phyloP scores from a whole-genome alignment of 2,113 vertebrate species.

The Prochilodus magdalenae region DNA sequence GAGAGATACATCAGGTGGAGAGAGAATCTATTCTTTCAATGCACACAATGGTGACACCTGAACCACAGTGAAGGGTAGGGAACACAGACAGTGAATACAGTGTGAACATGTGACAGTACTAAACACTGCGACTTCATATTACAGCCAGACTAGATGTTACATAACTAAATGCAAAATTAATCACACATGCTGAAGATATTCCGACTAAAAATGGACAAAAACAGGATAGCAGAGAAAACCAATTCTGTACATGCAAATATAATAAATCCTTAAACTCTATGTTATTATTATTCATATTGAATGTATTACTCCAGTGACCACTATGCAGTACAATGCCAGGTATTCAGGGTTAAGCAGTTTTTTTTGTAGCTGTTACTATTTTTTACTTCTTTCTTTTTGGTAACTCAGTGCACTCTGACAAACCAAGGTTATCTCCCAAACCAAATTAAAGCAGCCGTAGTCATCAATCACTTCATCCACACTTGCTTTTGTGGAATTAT shows the following conservation, averaged over 20 bases:
- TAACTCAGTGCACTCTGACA: constrained; percentile 9
- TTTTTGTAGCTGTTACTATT: no score
- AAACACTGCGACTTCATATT: neutral
- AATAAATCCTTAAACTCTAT: no score
- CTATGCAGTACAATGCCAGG: neutral
- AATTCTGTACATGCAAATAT: neutral
- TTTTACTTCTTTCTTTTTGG: neutral
- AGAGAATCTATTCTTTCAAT: neutral
- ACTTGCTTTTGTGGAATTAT: neutral
- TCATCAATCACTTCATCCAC: constrained; percentile 3
- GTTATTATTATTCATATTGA: no score
- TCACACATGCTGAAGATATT: neutral
- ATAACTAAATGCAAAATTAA: neutral
- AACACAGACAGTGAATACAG: neutral
- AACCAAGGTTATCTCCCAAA: constrained; percentile 28
- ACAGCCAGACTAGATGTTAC: neutral
- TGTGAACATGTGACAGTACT: neutral
- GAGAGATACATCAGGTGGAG: no score
- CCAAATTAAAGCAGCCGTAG: constrained; percentile 1
- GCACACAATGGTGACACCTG: neutral
- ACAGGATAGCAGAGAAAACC: neutral
- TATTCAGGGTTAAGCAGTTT: neutral
- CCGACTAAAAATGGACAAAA: neutral
- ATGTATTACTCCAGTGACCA: no score
- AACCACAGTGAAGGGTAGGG: neutral